A percentile compares a stretch with the other conserved stretches of the same genome.
Conservation (phyloP, 2,113 vertebrate genomes). For the Ahaetulla prasina region DNA sequence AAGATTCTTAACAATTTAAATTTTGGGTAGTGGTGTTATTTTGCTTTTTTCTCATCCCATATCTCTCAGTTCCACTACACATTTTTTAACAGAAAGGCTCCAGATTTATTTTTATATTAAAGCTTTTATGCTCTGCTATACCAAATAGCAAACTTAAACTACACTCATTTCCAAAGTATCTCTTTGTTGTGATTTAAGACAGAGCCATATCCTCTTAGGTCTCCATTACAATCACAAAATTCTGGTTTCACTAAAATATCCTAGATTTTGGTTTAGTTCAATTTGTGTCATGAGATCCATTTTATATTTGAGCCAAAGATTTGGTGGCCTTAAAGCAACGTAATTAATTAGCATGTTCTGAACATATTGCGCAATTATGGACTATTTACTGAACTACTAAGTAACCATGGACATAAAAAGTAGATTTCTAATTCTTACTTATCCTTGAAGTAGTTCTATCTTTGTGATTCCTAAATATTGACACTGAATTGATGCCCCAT, state of each 20-base stretch:
- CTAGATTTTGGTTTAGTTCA: neutral
- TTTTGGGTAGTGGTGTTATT: neutral
- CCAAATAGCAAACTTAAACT: neutral
- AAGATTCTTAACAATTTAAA: neutral
- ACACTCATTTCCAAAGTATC: conserved; percentile 6
- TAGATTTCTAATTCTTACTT: neutral
- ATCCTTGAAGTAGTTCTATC: no score
- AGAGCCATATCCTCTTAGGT: neutral
- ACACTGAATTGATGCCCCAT: neutral
- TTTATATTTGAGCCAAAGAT: neutral
- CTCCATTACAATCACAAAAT: neutral
- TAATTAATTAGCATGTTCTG: neutral
- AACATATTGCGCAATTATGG: neutral
- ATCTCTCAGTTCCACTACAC: neutral
- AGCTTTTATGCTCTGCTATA: neutral
- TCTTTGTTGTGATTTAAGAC: neutral
- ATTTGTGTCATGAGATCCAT: neutral
- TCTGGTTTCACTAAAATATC: neutral
- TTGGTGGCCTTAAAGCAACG: neutral
- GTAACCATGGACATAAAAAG: neutral
- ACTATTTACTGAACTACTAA: neutral
- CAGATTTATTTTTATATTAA: neutral
- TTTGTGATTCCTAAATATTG: neutral
- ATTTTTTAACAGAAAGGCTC: neutral
- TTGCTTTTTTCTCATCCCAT: neutral